Conservation (phyloP, 2,113 vertebrate genomes). For the Datnioides undecimradiatus region DNA sequence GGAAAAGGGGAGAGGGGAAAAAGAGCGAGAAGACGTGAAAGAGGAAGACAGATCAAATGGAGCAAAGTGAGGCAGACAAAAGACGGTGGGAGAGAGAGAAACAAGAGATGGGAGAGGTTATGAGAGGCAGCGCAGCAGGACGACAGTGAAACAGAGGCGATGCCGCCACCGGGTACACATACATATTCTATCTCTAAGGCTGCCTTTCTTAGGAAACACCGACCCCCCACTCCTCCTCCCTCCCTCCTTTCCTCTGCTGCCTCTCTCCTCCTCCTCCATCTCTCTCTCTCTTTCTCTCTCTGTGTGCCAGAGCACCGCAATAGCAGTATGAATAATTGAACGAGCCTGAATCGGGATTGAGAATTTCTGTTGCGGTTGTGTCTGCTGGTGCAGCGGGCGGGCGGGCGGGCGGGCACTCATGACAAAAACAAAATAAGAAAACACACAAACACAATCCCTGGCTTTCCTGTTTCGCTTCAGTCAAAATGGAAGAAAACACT, state of each 20-base stretch:
- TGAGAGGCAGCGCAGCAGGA: constrained; percentile 15
- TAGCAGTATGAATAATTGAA: constrained; percentile 84
- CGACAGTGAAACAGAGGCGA: constrained; percentile 18
- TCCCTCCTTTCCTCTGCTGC: neutral
- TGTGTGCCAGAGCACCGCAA: constrained; percentile 70
- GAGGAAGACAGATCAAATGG: constrained; percentile 30
- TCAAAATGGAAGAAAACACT: constrained; percentile 24
- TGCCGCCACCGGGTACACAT: constrained; percentile 35
- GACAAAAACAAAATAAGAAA: constrained; percentile 59
- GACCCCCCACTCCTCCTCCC: constrained; percentile 3
- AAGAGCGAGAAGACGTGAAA: constrained; percentile 12
- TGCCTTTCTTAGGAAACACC: constrained; percentile 62
- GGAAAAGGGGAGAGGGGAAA: neutral
- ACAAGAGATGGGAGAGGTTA: constrained; percentile 18
- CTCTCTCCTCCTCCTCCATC: constrained; percentile 12
- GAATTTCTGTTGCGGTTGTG: constrained; percentile 79
- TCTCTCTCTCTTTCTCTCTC: neutral
- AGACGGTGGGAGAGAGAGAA: neutral
- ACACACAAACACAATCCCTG: constrained; percentile 32
- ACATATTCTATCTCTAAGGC: constrained; percentile 68
- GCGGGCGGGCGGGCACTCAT: constrained; percentile 28
- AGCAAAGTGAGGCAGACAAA: constrained; percentile 15
- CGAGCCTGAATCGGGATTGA: constrained; percentile 67
- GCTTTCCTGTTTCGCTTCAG: constrained; percentile 21
- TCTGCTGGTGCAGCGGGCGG: constrained; percentile 58